Evolutionary conservation across 2,113 vertebrate species (phyloP).

Genomic region (Eublepharis macularius): DNA sequence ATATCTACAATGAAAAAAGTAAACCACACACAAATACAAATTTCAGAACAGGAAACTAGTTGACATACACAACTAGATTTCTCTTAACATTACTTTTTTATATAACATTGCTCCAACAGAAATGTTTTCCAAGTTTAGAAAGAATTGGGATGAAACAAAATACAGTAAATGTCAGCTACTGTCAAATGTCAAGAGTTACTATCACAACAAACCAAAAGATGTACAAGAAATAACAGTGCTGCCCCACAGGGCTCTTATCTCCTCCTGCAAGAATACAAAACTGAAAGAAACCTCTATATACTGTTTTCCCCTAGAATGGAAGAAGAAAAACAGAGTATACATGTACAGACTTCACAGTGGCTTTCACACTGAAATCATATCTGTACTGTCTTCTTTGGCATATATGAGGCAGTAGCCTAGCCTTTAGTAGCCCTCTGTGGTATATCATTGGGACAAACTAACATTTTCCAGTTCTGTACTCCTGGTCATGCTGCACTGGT

Average conservation of each 20-base stretch:
- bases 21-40: neutral
- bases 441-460: too few relatives aligned
- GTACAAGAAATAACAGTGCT: conserved; percentile 21
- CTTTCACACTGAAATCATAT: conserved; percentile 5
- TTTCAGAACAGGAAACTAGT: neutral
- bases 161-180: neutral
- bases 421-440: too few relatives aligned
- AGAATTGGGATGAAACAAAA: neutral
- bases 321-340: neutral
- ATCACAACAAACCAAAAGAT: conserved; percentile 24
- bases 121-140: conserved; percentile 12
- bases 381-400: neutral
- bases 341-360: neutral
- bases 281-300: neutral
- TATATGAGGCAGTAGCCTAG: too few relatives aligned
- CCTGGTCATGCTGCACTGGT: too few relatives aligned
- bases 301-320: neutral
- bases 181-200: conserved; percentile 25
- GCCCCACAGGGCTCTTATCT: fast-evolving
- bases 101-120: neutral
- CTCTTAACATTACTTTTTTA: neutral
- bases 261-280: neutral
- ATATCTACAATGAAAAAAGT: neutral
- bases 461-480: too few relatives aligned
- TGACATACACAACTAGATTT: neutral